Conservation (phyloP, 2,888 invertebrate genomes). For the Lithophane socia region DNA sequence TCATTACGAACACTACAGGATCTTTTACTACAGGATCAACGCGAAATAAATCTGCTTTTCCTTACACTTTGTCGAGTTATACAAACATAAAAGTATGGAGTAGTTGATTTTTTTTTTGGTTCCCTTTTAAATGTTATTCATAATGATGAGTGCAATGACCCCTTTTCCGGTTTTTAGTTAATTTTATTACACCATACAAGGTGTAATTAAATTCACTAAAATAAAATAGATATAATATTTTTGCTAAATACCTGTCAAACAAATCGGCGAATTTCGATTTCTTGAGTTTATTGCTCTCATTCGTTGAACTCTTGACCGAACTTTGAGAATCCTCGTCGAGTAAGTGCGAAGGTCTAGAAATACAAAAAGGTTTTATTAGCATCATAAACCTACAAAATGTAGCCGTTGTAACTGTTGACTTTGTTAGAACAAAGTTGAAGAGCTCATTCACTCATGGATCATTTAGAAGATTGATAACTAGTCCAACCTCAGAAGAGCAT, state of each 20-base stretch:
- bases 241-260: slow-evolving; percentile 83
- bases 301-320: slow-evolving; percentile 94
- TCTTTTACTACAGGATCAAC: neutral
- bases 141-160: too few relatives aligned
- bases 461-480: neutral
- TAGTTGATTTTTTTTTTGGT: too few relatives aligned
- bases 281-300: slow-evolving; percentile 90
- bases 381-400: neutral
- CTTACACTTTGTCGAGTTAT: neutral
- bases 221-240: neutral
- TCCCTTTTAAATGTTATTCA: too few relatives aligned
- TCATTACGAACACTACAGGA: too few relatives aligned
- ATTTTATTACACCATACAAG: neutral
- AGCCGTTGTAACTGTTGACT: neutral
- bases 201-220: neutral
- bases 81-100: too few relatives aligned
- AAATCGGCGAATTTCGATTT: slow-evolving; percentile 88
- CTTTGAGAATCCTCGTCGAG: slow-evolving; percentile 95
- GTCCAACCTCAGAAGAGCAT: neutral
- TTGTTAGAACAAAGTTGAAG: neutral
- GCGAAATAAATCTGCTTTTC: neutral
- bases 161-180: too few relatives aligned
- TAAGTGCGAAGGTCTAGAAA: slow-evolving; percentile 84
- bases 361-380: slow-evolving; percentile 18
- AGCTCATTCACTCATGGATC: neutral